A percentile compares a stretch with the other conserved stretches of the same genome.
Evolutionary conservation across 2,797 vertebrate genomes (phyloP).

Genomic region (Channa striata): DNA sequence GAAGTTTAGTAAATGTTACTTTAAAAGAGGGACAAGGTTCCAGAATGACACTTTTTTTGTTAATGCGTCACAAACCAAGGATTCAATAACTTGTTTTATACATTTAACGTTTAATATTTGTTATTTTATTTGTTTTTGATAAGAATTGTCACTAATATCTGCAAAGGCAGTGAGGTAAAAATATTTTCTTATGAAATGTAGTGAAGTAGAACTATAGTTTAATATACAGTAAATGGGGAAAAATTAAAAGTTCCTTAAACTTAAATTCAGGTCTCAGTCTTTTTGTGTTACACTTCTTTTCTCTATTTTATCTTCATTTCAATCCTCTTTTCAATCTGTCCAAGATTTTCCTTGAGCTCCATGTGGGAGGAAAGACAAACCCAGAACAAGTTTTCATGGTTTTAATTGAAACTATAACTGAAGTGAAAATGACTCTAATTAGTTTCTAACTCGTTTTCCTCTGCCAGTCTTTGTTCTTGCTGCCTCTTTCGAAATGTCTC

Average conservation of each 20-base stretch:
- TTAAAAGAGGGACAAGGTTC: neutral
- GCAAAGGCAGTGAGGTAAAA: no score
- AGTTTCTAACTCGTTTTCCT: slow-evolving; percentile 13
- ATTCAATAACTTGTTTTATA: no score
- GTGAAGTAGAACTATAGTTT: neutral
- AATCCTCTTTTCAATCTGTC: slow-evolving; percentile 4
- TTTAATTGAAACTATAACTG: slow-evolving; percentile 40
- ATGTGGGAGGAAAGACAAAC: slow-evolving; percentile 5
- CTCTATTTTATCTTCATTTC: neutral
- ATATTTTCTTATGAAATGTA: neutral
- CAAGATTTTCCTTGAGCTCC: slow-evolving; percentile 7
- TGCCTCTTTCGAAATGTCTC: neutral
- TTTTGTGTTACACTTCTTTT: neutral
- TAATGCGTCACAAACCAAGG: no score
- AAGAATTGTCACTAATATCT: no score
- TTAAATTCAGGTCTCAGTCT: neutral
- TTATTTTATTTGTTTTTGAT: no score
- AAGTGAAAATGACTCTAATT: slow-evolving; percentile 45
- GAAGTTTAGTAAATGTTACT: no score
- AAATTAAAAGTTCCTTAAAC: neutral
- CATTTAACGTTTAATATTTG: no score
- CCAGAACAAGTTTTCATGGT: slow-evolving; percentile 6
- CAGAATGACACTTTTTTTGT: no score
- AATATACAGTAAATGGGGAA: neutral
- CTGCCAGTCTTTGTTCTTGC: neutral